Evolutionary conservation across 2,888 invertebrate genomes (phyloP).

Genomic region (Poecilobothrus nobilitatus): DNA sequence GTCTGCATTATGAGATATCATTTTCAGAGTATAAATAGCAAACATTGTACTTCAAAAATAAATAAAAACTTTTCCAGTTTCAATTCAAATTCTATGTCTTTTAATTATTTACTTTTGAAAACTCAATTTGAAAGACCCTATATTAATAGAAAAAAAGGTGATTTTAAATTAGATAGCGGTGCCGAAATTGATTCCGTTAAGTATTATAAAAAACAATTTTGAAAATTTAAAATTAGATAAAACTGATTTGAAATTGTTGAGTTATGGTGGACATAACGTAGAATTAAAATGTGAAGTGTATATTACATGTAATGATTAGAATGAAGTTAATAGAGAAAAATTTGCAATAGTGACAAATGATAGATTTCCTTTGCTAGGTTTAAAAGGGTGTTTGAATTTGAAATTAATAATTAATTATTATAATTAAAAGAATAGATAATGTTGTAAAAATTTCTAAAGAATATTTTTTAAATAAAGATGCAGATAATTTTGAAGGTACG

Average conservation of each 20-base stretch:
- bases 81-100: too few relatives aligned
- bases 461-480: constrained; percentile 8
- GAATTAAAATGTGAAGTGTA: not conserved
- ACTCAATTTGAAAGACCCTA: too few relatives aligned
- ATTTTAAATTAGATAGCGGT: constrained; percentile 17
- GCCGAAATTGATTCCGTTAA: constrained; percentile 16
- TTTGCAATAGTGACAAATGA: constrained; percentile 13
- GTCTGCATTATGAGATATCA: too few relatives aligned
- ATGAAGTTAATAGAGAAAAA: not conserved
- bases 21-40: too few relatives aligned
- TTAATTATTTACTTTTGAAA: too few relatives aligned
- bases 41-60: too few relatives aligned
- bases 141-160: too few relatives aligned
- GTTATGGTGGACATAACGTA: constrained; percentile 9
- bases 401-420: too few relatives aligned
- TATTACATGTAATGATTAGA: constrained; percentile 5
- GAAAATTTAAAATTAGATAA: not conserved
- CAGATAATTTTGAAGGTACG: constrained; percentile 10
- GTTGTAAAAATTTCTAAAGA: constrained; percentile 8
- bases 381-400: constrained; percentile 11
- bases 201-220: constrained; percentile 7
- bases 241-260: constrained; percentile 9
- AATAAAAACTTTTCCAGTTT: too few relatives aligned
- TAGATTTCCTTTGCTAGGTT: constrained; percentile 11
- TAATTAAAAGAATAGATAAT: constrained; percentile 12